Evolutionary conservation across 2,888 invertebrate species (phyloP).

Genomic region (Crepidodera aurea): DNA sequence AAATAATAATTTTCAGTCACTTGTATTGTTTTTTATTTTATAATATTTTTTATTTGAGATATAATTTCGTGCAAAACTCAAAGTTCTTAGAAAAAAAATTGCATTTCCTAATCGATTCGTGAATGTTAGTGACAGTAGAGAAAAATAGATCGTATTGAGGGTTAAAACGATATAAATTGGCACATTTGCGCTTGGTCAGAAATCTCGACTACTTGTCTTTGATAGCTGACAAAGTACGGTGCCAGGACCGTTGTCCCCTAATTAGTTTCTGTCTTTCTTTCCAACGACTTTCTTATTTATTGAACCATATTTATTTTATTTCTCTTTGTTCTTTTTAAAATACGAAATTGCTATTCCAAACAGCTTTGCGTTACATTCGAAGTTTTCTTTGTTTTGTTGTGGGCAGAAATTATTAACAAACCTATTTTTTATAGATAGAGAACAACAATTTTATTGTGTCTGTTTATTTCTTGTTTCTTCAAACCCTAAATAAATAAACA

Average conservation of each 20-base stretch:
- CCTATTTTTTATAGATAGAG: no score
- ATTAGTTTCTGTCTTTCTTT: slow-evolving; percentile 15
- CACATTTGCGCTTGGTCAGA: slow-evolving; percentile 26
- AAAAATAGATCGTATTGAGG: slow-evolving; percentile 16
- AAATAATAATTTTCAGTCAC: no score
- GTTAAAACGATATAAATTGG: slow-evolving; percentile 23
- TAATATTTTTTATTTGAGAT: no score
- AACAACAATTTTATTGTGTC: no score
- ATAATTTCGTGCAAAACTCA: no score
- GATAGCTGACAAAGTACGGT: slow-evolving; percentile 24
- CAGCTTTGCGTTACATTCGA: no score
- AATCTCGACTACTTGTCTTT: slow-evolving; percentile 19
- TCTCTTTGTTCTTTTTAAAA: slow-evolving; percentile 10
- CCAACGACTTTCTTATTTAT: slow-evolving; percentile 11
- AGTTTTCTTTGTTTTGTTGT: no score
- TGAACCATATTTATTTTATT: slow-evolving; percentile 4
- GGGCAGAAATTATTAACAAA: no score
- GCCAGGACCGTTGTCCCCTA: slow-evolving; percentile 18
- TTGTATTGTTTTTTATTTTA: no score
- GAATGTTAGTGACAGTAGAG: slow-evolving; percentile 4
- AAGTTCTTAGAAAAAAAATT: no score
- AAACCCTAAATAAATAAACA: no score
- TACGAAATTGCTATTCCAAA: background rate
- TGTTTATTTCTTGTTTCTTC: no score
- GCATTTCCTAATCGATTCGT: background rate